Evolutionary conservation across 2,888 invertebrate species (phyloP).

Genomic region (Abrostola tripartita): DNA sequence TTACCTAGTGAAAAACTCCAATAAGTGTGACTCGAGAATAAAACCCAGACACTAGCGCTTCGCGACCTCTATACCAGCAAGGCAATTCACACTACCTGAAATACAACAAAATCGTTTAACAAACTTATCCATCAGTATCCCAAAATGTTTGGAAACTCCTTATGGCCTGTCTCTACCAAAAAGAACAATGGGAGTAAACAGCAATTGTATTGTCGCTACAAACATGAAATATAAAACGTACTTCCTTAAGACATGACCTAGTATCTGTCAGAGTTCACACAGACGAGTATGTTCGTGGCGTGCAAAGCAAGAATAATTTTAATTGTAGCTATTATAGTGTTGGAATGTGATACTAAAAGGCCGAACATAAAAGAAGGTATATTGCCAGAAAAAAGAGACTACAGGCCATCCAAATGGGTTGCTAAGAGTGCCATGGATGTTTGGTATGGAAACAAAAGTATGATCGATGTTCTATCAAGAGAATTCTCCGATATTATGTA

Average conservation of each 20-base stretch:
- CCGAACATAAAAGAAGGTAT: constrained; percentile 42
- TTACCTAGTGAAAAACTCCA: too few relatives aligned
- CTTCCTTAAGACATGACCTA: constrained; percentile 1
- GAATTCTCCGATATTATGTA: constrained; percentile 70
- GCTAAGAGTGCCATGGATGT: constrained; percentile 75
- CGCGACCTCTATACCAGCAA: too few relatives aligned
- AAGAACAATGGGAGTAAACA: constrained; percentile 1
- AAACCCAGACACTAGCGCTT: too few relatives aligned
- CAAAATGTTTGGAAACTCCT: not conserved
- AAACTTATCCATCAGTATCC: not conserved
- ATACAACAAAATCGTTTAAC: not conserved
- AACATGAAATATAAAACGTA: not conserved
- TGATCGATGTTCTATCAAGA: constrained; percentile 71
- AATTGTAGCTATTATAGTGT: constrained; percentile 18
- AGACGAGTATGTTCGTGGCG: constrained; percentile 16
- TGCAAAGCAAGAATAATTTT: constrained; percentile 8
- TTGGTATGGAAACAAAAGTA: constrained; percentile 76
- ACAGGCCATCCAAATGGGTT: constrained; percentile 73
- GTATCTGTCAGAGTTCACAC: constrained; percentile 8
- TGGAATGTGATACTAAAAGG: constrained; percentile 56
- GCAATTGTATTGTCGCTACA: not conserved
- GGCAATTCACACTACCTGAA: too few relatives aligned
- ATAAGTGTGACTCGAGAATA: too few relatives aligned
- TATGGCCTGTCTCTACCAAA: not conserved
- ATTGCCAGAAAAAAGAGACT: constrained; percentile 57